Evolutionary conservation across 1,140 invertebrate species (phyloP), one percentile per base, ranked within the genome.

Genomic region (Andricus grossulariae): DNA sequence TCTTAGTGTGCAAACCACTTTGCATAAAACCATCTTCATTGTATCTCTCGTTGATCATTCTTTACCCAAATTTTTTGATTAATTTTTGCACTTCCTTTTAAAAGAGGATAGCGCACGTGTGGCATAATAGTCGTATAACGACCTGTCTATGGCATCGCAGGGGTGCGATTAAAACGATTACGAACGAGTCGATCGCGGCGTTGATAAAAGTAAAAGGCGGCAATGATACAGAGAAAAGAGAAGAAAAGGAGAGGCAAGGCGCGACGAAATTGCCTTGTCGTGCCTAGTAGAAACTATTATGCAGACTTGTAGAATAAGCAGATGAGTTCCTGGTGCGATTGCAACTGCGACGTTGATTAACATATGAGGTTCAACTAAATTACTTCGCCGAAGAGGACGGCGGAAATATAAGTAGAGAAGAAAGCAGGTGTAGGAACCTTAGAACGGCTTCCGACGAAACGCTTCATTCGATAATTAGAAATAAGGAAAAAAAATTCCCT

Each of bases 311-410:
- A 54, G 52, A 74, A 78, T 83, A 81, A 83, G 81, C 80, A 84
- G 82, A 84, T 80, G 82, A 83, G 80, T 72, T 81, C 79, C 75
- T 78, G 74, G 78, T 60, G 75, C 81, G 82, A 86, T 84, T 86
- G 80, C 82, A 78, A 83, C 74, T 80, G 77, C 76, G 70, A 80
- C 75, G 81, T 86, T 84, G 85, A 86, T 84, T 84, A 86, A 84
- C 82, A 82, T 81, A 83, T 76, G 81, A 83, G 81, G 78, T 77
- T 82, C 75, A 72, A 80, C 77, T 50, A 81, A 81, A 86, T 83
- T 84, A 80, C 74, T 80, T 78, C 73, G 60, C 57, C 73, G 50
- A 54, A 75, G 75, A 77, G 51, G 13, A 72, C 70, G 66, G 57
- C 12, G 19, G 6, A 57, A 21, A 57, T 57, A 45, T 75, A 81